Conservation (phyloP, 2,113 vertebrate genomes). For the Sinosuthora webbiana region DNA sequence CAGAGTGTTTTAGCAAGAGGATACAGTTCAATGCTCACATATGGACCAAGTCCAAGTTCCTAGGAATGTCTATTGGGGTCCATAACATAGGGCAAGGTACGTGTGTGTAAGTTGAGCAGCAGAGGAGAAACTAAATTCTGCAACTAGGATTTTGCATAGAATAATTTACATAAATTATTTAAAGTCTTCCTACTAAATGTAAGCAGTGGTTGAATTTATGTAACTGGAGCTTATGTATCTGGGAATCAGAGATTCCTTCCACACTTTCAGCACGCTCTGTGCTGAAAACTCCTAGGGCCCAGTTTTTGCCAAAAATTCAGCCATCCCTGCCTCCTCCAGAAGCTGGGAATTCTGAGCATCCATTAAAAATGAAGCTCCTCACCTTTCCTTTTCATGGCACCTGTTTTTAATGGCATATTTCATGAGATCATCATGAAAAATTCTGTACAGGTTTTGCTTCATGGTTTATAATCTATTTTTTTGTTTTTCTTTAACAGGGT, state of each 20-base stretch:
- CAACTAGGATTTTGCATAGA: not conserved
- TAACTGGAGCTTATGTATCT: not conserved
- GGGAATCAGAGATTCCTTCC: not conserved
- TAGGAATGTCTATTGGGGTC: slow-evolving; percentile 98
- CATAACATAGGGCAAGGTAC: slow-evolving; percentile 99
- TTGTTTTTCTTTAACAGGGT: slow-evolving; percentile 75
- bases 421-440: not conserved
- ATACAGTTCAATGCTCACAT: slow-evolving; percentile 99
- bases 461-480: not conserved
- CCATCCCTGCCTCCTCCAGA: not conserved
- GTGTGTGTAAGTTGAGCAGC: not conserved
- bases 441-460: not conserved
- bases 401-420: not conserved
- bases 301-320: not conserved
- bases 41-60: slow-evolving; percentile 99
- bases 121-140: not conserved
- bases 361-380: not conserved
- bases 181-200: not conserved
- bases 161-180: not conserved
- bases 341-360: not conserved
- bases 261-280: fast-evolving
- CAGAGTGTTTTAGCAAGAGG: slow-evolving; percentile 92
- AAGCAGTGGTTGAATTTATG: not conserved
- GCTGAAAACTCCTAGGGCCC: too few relatives aligned
- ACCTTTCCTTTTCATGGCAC: not conserved